Base-by-base conservation (phyloP, 2,113 vertebrate species). In the Chlamydotis undulata region DNA sequence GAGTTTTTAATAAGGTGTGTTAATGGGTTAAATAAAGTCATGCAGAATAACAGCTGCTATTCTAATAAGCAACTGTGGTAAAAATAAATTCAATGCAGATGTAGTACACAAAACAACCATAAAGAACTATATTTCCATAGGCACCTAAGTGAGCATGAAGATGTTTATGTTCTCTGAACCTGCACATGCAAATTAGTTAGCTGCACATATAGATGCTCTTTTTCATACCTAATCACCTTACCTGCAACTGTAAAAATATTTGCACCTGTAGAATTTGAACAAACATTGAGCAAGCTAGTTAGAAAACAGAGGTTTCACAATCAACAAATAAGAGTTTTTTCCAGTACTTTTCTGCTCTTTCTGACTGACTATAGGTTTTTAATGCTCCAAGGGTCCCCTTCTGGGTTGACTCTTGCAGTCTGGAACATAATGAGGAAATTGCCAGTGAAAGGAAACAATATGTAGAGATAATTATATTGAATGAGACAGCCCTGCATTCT, bases 111-210 rank as follows among this genome's bases (percentile, higher is more conserved):
- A 90, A 92, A 89, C n/a, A 87, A 6, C 0, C 79, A 71, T 29
- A 75, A 95, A 80, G 21, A 95, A 49, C 19, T 83, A 0, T 52
- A 90, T 87, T 92, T 95, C 64, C 49, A 92, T 10, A 78, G 55
- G 19, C 76, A 92, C 33, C 56, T 90, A 94, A 95, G 41, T 64
- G 33, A 95, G 85, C 85, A 96, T 90, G 93, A 96, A 95, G 55
- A 39, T 77, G 92, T 88, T 97, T 86, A 94, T 5, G 5, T 83
- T 91, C 85, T 77, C 75, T 63, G 92, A 96, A 75, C 86, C 67
- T 70, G 47, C 59, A 86, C 67, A 80, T 39, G 67, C 39, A 94
- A 75, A 92, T 85, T 28, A 81, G 43, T 67, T 71, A 88, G 57
- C 50, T 86, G n/a, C 14, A 60, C 29, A 71, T 22, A 31, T 1